These are phyloP conservation scores for Zaprionus africanus DNA, from an alignment of 1,140 invertebrate genomes.

Conservation along the genomic window DNA sequence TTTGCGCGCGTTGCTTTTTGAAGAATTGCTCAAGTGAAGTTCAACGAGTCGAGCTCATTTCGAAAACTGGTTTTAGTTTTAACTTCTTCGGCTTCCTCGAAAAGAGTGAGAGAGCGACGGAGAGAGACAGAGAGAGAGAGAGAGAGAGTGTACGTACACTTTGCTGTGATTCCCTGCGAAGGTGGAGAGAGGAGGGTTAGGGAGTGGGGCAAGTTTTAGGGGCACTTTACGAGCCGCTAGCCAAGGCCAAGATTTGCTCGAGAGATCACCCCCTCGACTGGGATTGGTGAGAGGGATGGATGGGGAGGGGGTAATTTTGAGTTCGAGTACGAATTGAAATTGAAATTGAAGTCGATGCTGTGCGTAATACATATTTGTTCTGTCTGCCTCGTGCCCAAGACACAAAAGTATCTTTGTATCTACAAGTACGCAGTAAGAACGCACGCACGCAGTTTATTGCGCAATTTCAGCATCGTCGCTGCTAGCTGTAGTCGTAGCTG, in stretches of 20 bases:
- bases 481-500: conserved; percentile 5
- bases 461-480: conserved; percentile 27
- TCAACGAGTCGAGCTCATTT: conserved; percentile 21
- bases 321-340: conserved; percentile 19
- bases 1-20: conserved; percentile 17
- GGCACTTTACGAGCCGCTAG: conserved; percentile 17
- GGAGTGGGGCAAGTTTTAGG: not conserved
- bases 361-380: conserved; percentile 5
- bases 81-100: conserved; percentile 19
- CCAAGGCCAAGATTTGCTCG: conserved; percentile 25
- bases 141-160: not conserved
- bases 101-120: conserved; percentile 1
- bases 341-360: conserved; percentile 31
- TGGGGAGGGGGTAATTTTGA: not conserved
- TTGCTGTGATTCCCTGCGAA: not conserved
- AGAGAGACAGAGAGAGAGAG: not conserved
- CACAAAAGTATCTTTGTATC: conserved; percentile 23
- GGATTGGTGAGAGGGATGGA: not conserved
- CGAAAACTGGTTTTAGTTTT: conserved; percentile 37
- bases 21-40: conserved; percentile 50
- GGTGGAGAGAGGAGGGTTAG: not conserved
- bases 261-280: not conserved
- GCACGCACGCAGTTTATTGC: conserved; percentile 38
- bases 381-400: conserved; percentile 24
- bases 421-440: conserved; percentile 26